Percentiles rank a stretch among this genome's conserved stretches.
These are phyloP conservation scores for Drosophila histrio DNA, from an alignment of 2,888 invertebrate species.

Conservation along the genomic window DNA sequence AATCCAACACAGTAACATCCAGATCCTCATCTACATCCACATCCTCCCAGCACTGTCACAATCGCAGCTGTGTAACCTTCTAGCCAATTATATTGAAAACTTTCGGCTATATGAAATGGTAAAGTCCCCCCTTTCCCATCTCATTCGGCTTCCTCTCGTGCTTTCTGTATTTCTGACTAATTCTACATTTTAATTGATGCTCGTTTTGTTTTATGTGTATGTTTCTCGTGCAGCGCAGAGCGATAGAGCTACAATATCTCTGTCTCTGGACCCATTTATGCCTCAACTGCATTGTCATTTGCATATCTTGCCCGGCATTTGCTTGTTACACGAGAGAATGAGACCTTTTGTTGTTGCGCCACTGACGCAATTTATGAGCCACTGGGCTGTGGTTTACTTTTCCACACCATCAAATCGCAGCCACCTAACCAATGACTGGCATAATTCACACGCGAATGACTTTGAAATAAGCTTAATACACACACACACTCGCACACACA, in stretches of 20 bases:
- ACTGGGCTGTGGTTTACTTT: conserved; percentile 69
- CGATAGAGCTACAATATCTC: conserved; percentile 9
- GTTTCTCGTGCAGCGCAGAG: not conserved
- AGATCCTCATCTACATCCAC: not conserved
- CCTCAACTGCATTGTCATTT: conserved; percentile 64
- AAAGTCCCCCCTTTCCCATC: not conserved
- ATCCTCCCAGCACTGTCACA: conserved; percentile 12
- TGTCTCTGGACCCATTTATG: not conserved
- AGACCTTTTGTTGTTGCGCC: conserved; percentile 9
- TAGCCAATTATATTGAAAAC: conserved; percentile 81
- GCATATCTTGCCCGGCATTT: conserved; percentile 57
- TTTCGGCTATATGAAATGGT: conserved; percentile 40
- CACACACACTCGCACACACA: conserved; percentile 12
- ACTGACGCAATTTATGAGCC: conserved; percentile 52
- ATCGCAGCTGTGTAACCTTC: conserved; percentile 52
- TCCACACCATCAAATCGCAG: conserved; percentile 72
- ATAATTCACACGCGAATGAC: conserved; percentile 76
- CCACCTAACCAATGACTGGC: conserved; percentile 67
- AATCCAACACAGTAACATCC: not conserved
- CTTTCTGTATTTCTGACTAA: conserved; percentile 54
- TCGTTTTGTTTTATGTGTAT: conserved; percentile 60
- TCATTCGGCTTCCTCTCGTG: not conserved
- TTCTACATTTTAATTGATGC: conserved; percentile 68
- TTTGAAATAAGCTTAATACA: conserved; percentile 63
- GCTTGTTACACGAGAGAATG: conserved; percentile 14